Conservation (phyloP, 1,140 invertebrate genomes). For the Calephelis nemesis region DNA sequence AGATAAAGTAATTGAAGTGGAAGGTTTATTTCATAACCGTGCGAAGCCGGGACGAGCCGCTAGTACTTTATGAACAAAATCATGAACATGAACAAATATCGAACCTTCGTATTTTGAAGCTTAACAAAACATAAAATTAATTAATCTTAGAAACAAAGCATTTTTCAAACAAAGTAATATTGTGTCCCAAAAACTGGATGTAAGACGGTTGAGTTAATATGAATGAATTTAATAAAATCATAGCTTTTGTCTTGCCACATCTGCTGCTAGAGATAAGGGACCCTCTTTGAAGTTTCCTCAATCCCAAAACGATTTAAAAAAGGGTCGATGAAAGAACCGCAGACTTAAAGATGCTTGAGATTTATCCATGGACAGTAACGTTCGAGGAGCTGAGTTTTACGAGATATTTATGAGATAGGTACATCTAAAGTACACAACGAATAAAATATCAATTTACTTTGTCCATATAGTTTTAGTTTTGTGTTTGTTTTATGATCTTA, state of each 20-base stretch:
- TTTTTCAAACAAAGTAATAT: not conserved
- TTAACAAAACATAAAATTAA: no score
- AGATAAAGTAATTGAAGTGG: no score
- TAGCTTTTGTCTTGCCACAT: constrained; percentile 48
- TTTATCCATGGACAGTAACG: constrained; percentile 36
- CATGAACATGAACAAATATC: no score
- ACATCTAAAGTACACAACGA: not conserved
- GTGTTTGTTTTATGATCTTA: no score
- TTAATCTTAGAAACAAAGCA: not conserved
- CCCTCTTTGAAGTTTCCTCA: constrained; percentile 56
- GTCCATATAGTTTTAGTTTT: no score
- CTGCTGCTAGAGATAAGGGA: constrained; percentile 57
- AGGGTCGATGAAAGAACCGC: constrained; percentile 56
- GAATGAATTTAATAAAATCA: constrained; percentile 39
- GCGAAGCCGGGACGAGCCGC: no score
- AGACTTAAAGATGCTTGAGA: constrained; percentile 44
- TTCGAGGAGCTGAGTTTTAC: constrained; percentile 24
- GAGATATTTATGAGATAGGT: constrained; percentile 2
- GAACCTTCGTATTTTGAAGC: no score
- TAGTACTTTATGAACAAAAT: no score
- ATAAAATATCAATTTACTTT: no score
- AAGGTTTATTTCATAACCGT: no score
- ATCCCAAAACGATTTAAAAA: constrained; percentile 61
- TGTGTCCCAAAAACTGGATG: not conserved
- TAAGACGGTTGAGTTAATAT: constrained; percentile 17